phyloP scores from a whole-genome alignment of 2,797 vertebrate genomes.

The Picus viridis region DNA sequence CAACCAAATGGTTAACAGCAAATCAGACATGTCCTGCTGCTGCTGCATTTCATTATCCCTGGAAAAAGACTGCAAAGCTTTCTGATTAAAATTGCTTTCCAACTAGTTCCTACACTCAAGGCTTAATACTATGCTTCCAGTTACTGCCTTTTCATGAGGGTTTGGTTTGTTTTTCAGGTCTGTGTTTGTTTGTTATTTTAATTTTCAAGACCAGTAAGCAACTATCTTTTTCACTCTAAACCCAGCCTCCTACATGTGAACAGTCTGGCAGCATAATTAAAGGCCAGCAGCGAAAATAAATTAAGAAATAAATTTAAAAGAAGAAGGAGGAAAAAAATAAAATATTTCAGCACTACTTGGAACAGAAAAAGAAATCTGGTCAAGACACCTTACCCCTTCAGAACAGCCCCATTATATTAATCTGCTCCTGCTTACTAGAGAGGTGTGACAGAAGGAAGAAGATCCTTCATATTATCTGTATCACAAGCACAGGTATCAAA shows the following conservation, averaged over 20 bases:
- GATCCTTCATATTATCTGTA: background rate
- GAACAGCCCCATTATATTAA: background rate
- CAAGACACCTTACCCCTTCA: background rate
- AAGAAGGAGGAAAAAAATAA: too few species aligned
- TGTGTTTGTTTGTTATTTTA: background rate
- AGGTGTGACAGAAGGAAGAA: background rate
- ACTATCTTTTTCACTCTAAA: background rate
- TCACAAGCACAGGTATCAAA: background rate
- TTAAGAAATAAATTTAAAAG: too few species aligned
- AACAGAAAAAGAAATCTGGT: background rate
- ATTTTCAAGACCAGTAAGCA: background rate
- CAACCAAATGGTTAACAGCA: background rate
- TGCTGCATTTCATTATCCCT: conserved; percentile 30
- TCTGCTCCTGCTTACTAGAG: background rate
- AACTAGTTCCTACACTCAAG: background rate
- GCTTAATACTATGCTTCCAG: conserved; percentile 1
- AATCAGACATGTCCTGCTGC: background rate
- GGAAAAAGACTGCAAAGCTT: background rate
- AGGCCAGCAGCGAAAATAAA: background rate
- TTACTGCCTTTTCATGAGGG: background rate
- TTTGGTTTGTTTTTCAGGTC: background rate
- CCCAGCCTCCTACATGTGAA: background rate
- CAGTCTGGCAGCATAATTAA: background rate
- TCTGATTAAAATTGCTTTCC: conserved; percentile 21
- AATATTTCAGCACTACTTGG: background rate